A percentile compares a stretch with the other conserved stretches of the same genome.
Evolutionary conservation across 2,113 vertebrate species (phyloP).

Genomic region (Embiotoca jacksoni): DNA sequence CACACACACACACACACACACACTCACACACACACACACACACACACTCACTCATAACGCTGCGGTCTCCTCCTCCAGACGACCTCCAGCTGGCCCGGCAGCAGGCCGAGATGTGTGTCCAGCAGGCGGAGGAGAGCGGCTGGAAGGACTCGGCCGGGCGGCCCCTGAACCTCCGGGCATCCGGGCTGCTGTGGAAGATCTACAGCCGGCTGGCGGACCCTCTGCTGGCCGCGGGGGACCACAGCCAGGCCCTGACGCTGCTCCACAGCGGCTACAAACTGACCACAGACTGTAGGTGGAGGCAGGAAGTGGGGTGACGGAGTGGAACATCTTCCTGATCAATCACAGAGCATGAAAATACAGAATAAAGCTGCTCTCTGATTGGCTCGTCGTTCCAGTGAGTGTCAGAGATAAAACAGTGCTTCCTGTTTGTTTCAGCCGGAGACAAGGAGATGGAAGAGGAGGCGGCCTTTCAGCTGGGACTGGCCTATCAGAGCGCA

Average conservation of each 20-base stretch:
- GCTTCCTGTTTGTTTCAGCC: conserved; percentile 42
- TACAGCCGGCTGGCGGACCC: conserved; percentile 38
- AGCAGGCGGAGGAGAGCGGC: background rate
- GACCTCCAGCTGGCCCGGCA: conserved; percentile 49
- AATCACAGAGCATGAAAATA: background rate
- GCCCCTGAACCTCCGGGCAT: conserved; percentile 33
- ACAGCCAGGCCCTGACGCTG: conserved; percentile 7
- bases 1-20: background rate
- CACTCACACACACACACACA: background rate
- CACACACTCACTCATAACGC: background rate
- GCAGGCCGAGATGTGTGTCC: conserved; percentile 50
- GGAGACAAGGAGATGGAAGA: conserved; percentile 50
- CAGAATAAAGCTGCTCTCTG: background rate
- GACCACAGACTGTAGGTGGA: conserved; percentile 35
- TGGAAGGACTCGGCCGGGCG: conserved; percentile 40
- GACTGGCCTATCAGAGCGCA: conserved; percentile 54
- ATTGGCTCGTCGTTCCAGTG: too few species aligned
- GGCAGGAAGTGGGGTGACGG: too few species aligned
- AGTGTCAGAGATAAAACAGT: too few species aligned
- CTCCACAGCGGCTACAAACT: conserved; percentile 31
- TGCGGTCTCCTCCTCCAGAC: conserved; percentile 24
- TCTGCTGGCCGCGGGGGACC: background rate
- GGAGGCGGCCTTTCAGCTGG: conserved; percentile 41
- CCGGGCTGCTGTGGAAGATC: conserved; percentile 19
- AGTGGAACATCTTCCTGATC: too few species aligned